Percentiles rank a stretch among this genome's conserved stretches.
phyloP scores from a whole-genome alignment of 1,140 invertebrate genomes.

The Eumaeus atala region DNA sequence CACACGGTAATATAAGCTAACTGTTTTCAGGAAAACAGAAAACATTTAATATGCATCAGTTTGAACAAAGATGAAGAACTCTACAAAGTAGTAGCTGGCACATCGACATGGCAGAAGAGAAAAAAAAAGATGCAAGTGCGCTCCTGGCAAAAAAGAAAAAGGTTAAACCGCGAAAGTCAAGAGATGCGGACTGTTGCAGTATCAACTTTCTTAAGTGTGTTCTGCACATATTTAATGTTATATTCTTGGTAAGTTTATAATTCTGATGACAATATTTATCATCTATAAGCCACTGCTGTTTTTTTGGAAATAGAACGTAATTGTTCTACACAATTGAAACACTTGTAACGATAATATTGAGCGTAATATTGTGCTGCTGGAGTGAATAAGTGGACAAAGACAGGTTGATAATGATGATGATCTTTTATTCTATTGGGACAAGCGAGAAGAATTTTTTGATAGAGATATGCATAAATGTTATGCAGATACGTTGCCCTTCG shows the following conservation, averaged over 20 bases:
- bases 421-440: no score
- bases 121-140: conserved; percentile 58
- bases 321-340: no score
- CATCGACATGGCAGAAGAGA: conserved; percentile 55
- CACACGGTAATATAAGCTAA: no score
- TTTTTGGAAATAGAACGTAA: no score
- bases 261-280: neutral
- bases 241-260: conserved; percentile 80
- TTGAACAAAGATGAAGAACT: conserved; percentile 14
- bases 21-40: conserved; percentile 13
- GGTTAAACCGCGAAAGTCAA: conserved; percentile 69
- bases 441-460: no score
- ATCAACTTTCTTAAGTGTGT: conserved; percentile 86
- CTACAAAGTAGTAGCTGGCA: conserved; percentile 9
- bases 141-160: conserved; percentile 61
- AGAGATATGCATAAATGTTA: no score
- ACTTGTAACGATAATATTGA: no score
- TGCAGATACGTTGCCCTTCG: no score
- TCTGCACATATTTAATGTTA: conserved; percentile 85
- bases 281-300: neutral
- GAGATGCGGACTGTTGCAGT: conserved; percentile 84
- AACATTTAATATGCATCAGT: neutral
- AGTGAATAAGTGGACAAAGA: no score
- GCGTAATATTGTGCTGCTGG: no score
- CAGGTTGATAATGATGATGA: no score